Evolutionary conservation across 1,140 invertebrate genomes (phyloP).

Genomic region (Pseudomyrmex pallidus): DNA sequence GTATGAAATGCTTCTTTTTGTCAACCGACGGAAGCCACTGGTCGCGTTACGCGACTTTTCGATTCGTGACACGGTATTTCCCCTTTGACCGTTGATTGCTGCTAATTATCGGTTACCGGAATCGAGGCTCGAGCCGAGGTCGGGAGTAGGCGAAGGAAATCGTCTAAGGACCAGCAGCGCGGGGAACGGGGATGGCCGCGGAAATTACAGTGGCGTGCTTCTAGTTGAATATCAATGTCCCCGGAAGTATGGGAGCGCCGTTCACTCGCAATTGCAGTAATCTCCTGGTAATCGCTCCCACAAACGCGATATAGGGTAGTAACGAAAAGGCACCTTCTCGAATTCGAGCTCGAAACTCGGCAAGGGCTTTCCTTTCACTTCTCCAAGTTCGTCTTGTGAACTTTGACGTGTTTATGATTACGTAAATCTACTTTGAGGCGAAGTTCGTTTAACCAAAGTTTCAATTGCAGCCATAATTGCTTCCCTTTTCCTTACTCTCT

Average conservation of each 20-base stretch:
- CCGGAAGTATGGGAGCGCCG: slow-evolving; percentile 74
- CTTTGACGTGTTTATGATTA: not conserved
- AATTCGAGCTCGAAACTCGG: slow-evolving; percentile 19
- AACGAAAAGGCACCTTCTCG: slow-evolving; percentile 14
- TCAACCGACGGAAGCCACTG: not conserved
- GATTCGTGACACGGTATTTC: slow-evolving; percentile 13
- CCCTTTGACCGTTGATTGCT: slow-evolving; percentile 2
- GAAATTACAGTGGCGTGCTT: slow-evolving; percentile 76
- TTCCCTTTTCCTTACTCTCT: not conserved
- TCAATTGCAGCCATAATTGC: not conserved
- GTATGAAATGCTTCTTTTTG: too few species aligned
- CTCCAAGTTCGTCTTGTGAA: not conserved
- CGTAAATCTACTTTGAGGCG: not conserved
- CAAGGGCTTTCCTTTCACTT: not conserved
- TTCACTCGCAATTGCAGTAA: slow-evolving; percentile 75
- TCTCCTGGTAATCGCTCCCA: slow-evolving; percentile 75
- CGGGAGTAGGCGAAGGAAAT: slow-evolving; percentile 32
- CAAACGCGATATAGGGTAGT: slow-evolving; percentile 70
- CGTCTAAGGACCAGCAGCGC: slow-evolving; percentile 18
- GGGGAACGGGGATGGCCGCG: slow-evolving; percentile 51
- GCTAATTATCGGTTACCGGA: slow-evolving; percentile 29
- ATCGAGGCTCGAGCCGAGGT: not conserved
- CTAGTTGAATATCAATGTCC: slow-evolving; percentile 81
- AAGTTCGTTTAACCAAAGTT: not conserved
- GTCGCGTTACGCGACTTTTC: not conserved